Evolutionary conservation across 2,797 vertebrate species (phyloP).

Genomic region (Coluber constrictor): DNA sequence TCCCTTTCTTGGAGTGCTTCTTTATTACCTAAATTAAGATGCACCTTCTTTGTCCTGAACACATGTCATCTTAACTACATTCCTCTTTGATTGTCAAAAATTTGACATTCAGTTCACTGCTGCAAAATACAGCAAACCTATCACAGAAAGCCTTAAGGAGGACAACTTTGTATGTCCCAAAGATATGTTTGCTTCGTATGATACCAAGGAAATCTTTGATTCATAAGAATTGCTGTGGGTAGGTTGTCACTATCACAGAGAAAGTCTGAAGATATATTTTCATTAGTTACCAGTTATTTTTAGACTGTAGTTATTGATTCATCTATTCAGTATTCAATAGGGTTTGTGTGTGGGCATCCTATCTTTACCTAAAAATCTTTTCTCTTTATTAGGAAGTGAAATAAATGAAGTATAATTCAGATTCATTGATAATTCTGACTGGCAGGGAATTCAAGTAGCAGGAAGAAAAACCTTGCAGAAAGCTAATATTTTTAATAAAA

Average conservation of each 20-base stretch:
- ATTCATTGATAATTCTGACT: not conserved
- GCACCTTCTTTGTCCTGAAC: not conserved
- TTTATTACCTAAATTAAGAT: not conserved
- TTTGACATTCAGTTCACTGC: not conserved
- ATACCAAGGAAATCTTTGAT: not conserved
- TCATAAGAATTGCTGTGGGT: not conserved
- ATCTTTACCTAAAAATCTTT: not conserved
- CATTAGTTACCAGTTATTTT: not conserved
- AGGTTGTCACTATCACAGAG: not conserved
- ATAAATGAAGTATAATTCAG: not conserved
- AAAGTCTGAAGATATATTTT: not conserved
- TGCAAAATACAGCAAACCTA: not conserved
- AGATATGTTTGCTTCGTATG: not conserved
- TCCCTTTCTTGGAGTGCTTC: not conserved
- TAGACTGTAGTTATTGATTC: not conserved
- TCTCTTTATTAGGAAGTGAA: not conserved
- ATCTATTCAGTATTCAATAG: not conserved
- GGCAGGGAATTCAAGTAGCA: not conserved
- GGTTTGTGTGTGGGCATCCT: not conserved
- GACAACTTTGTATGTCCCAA: not conserved
- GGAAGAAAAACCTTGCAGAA: not conserved
- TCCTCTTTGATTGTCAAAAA: not conserved
- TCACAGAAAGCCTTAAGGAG: not conserved
- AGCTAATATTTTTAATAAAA: conserved; percentile 13
- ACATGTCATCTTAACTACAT: not conserved